These are phyloP conservation scores for Grammomys surdaster DNA, from an alignment of 2,113 vertebrate genomes.

Conservation along the genomic window DNA sequence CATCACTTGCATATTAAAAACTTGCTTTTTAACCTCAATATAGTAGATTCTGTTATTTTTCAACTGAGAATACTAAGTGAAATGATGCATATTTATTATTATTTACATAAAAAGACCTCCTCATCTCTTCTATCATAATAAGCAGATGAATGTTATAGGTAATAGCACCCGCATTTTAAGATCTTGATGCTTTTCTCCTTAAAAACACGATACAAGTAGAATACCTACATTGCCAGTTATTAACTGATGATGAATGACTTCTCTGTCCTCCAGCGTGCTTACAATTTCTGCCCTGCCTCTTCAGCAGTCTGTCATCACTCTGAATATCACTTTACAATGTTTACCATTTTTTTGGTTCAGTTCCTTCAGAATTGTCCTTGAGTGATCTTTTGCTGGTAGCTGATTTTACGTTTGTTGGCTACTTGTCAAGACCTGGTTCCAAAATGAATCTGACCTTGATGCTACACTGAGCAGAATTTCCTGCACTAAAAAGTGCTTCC, in stretches of 20 bases:
- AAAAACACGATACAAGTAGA: neutral
- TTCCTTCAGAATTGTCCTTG: conserved; percentile 60
- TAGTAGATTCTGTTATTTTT: neutral
- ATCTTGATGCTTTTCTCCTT: neutral
- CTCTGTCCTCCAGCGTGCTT: neutral
- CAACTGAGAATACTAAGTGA: neutral
- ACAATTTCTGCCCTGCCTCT: neutral
- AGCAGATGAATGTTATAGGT: neutral
- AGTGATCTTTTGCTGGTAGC: conserved; percentile 15
- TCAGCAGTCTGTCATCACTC: neutral
- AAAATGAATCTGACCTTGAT: conserved; percentile 14
- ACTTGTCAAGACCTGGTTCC: conserved; percentile 40
- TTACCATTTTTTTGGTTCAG: conserved; percentile 40
- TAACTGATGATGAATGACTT: neutral
- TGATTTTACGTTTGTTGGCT: conserved; percentile 47
- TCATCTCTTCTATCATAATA: neutral
- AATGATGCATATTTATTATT: neutral
- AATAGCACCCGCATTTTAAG: neutral
- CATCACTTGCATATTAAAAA: neutral
- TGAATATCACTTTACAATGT: neutral
- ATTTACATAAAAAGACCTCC: neutral
- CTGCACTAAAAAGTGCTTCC: neutral
- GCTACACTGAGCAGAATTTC: neutral
- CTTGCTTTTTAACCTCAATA: neutral
- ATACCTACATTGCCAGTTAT: neutral